Base-by-base conservation (phyloP, 2,797 vertebrate genomes). In the Melanotaenia nigrans region DNA sequence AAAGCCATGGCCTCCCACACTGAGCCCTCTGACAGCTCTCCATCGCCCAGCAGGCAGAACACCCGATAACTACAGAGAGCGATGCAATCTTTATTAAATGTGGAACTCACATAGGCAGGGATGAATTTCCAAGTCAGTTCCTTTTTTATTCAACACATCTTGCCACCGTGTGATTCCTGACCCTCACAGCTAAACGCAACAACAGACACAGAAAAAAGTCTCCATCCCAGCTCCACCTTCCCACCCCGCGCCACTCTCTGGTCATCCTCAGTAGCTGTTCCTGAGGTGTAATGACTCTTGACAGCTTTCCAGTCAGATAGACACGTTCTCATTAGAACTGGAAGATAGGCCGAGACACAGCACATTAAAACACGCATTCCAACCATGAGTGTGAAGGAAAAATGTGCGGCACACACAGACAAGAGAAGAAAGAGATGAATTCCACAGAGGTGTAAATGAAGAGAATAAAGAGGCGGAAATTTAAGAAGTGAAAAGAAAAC, bases 1-100 rank as follows among this genome's bases (percentile, higher is more conserved):
- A 98, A 97, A 71, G 95, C 95, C 96, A 97, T 97, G 82, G 96
- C 96, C 80, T 97, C 96, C 96, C 96, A 98, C 85, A 97, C 96
- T 0, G 96, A 96, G 68, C 96, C 96, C 91, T 97, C 97, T 0
- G 96, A 96, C 61, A 96, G 33, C 90, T 97, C 96, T 33, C 97
- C 96, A 11, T 97, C 96, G n/a, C 96, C 96, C 80, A 98, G 90
- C 77, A 98, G 30, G 84, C 96, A 97, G 81, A 95, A 96, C 49
- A 97, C 95, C 0, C 95, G 94, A 82, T 96, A 96, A 88, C 96
- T 97, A 69, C 9, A 58, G 22, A 75, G 4, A 71, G 10, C 53
- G 24, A 42, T 10, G 16, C 12, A 8, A 30, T 18, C 12, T 7
- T 61, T 24, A 11, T 10, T 28, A 1, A 9, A 54, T 20, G 5